These are phyloP conservation scores for Ommatoiulus sabulosus DNA, from an alignment of 2,888 invertebrate genomes.

Conservation along the genomic window DNA sequence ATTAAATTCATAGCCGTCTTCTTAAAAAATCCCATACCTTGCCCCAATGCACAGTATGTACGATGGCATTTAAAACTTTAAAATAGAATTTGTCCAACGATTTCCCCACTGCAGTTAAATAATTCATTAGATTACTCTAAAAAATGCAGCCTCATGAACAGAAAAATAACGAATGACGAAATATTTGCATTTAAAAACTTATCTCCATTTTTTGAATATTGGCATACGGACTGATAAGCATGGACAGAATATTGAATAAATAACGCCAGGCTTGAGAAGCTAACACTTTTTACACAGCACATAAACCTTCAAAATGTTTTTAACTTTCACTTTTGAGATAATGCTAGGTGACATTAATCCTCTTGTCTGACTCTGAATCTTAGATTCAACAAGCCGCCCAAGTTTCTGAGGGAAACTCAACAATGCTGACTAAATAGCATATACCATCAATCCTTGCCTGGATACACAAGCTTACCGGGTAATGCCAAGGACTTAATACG, in stretches of 20 bases:
- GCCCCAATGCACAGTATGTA: too few species aligned
- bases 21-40: too few species aligned
- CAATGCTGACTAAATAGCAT: not conserved
- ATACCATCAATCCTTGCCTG: not conserved
- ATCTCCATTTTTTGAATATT: not conserved
- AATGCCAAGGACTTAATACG: not conserved
- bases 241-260: not conserved
- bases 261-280: not conserved
- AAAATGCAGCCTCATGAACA: not conserved
- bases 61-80: too few species aligned
- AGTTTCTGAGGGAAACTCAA: not conserved
- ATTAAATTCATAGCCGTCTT: too few species aligned
- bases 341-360: not conserved
- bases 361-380: too few species aligned
- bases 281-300: not conserved
- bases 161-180: not conserved
- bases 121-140: not conserved
- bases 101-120: not conserved
- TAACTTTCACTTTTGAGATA: not conserved
- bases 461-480: not conserved
- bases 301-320: not conserved
- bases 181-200: not conserved
- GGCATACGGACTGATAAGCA: constrained; percentile 5
- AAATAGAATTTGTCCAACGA: not conserved
- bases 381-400: not conserved